phyloP scores from a whole-genome alignment of 2,797 vertebrate species.

The Vultur gryphus region DNA sequence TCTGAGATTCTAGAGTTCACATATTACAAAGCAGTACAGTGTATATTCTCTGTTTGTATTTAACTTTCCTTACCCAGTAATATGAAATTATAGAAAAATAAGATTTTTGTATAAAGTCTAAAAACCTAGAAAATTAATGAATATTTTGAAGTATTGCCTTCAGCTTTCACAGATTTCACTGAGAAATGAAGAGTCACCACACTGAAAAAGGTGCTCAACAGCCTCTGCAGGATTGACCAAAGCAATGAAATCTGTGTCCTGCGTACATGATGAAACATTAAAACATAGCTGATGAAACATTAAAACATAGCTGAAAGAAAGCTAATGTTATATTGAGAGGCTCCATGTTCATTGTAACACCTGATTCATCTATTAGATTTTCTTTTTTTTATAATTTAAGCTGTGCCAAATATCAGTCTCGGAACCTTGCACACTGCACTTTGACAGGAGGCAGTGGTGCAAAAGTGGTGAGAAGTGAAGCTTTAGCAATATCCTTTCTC shows the following conservation, averaged over 20 bases:
- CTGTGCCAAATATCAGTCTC: background rate
- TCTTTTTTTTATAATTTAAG: background rate
- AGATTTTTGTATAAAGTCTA: background rate
- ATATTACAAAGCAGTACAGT: background rate
- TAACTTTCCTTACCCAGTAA: background rate
- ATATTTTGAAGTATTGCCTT: background rate
- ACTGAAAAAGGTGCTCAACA: background rate
- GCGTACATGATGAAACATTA: background rate
- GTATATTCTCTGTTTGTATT: background rate
- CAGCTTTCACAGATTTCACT: background rate
- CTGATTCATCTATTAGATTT: background rate
- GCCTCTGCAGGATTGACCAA: background rate
- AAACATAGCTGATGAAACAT: background rate
- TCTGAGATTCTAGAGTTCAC: background rate
- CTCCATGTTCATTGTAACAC: background rate
- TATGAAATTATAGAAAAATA: background rate
- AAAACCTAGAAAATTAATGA: background rate
- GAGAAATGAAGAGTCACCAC: background rate
- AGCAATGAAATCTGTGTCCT: background rate
- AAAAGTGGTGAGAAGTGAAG: background rate
- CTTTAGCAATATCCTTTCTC: background rate
- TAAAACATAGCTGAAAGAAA: background rate
- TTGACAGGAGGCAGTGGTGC: background rate
- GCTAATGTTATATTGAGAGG: background rate
- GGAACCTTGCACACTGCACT: background rate